Percentiles rank a stretch among this genome's conserved stretches.
Conservation (phyloP, 2,888 invertebrate genomes). For the Dascillus cervinus region DNA sequence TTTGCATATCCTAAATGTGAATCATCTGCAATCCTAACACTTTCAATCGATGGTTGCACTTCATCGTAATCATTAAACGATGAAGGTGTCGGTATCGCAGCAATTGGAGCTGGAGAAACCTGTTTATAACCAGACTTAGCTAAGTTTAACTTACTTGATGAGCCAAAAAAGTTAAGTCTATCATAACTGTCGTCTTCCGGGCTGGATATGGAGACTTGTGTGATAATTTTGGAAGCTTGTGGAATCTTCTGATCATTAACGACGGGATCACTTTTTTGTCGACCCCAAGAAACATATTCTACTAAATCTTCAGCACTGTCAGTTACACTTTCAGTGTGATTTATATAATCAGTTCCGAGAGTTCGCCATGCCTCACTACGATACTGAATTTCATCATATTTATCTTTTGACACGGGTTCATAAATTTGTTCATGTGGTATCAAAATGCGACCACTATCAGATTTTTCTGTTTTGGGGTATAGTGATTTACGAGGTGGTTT, state of each 20-base stretch:
- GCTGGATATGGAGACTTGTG: slow-evolving; percentile 27
- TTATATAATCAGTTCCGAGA: slow-evolving; percentile 64
- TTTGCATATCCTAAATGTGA: slow-evolving; percentile 74
- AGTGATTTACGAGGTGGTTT: slow-evolving; percentile 24
- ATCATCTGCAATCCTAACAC: slow-evolving; percentile 69
- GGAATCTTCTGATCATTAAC: slow-evolving; percentile 27
- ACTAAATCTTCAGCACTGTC: slow-evolving; percentile 36
- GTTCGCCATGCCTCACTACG: slow-evolving; percentile 77
- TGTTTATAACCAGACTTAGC: slow-evolving; percentile 65
- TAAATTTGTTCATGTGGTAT: too few relatives aligned
- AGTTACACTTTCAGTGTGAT: slow-evolving; percentile 56
- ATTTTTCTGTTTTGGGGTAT: slow-evolving; percentile 12
- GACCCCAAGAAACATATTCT: slow-evolving; percentile 42
- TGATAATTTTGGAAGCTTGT: slow-evolving; percentile 49
- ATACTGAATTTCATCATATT: slow-evolving; percentile 71
- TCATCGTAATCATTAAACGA: slow-evolving; percentile 70
- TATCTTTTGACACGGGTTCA: slow-evolving; percentile 38
- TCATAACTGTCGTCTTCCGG: slow-evolving; percentile 59
- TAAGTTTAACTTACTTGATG: slow-evolving; percentile 57
- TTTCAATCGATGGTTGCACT: slow-evolving; percentile 55
- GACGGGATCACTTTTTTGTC: slow-evolving; percentile 36
- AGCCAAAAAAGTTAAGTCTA: slow-evolving; percentile 72
- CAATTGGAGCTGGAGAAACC: slow-evolving; percentile 47
- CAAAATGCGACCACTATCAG: slow-evolving; percentile 28
- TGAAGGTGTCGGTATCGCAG: slow-evolving; percentile 23